Evolutionary conservation across 2,888 invertebrate species (phyloP).

Genomic region (Epirrita christyi): DNA sequence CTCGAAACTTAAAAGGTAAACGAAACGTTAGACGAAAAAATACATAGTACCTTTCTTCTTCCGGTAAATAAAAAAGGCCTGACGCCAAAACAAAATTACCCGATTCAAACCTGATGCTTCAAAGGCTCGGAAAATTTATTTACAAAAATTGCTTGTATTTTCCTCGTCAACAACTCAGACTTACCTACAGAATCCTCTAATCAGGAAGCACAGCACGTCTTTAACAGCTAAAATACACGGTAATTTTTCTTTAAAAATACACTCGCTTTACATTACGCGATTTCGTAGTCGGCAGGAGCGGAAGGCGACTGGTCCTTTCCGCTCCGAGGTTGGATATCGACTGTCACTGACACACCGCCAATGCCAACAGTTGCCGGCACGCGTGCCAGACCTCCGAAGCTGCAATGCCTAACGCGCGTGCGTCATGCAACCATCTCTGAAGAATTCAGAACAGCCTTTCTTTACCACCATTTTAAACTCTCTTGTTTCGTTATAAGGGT

Average conservation of each 20-base stretch:
- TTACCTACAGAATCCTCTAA: slow-evolving; percentile 49
- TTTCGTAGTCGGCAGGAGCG: slow-evolving; percentile 25
- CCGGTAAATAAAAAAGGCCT: slow-evolving; percentile 26
- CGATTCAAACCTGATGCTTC: slow-evolving; percentile 19
- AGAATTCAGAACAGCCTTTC: slow-evolving; percentile 44
- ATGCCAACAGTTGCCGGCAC: slow-evolving; percentile 52
- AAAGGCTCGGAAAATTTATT: slow-evolving; percentile 5
- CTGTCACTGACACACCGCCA: slow-evolving; percentile 58
- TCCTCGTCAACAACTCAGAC: slow-evolving; percentile 38
- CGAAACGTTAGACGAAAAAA: not conserved
- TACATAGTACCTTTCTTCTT: not conserved
- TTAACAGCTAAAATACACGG: slow-evolving; percentile 38
- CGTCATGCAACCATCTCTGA: slow-evolving; percentile 67
- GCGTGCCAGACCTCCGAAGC: slow-evolving; percentile 58
- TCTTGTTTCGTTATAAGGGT: slow-evolving; percentile 33
- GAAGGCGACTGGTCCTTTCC: slow-evolving; percentile 52
- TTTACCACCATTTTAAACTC: slow-evolving; percentile 46
- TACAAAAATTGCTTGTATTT: slow-evolving; percentile 20
- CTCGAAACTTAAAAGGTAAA: too few relatives aligned
- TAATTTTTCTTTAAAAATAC: slow-evolving; percentile 43
- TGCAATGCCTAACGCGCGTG: slow-evolving; percentile 73
- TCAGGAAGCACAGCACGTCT: slow-evolving; percentile 45
- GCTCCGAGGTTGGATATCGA: slow-evolving; percentile 63
- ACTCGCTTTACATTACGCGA: slow-evolving; percentile 37
- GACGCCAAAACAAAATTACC: slow-evolving; percentile 27